phyloP scores from a whole-genome alignment of 2,113 vertebrate species.

The Heterotilapia buettikoferi region DNA sequence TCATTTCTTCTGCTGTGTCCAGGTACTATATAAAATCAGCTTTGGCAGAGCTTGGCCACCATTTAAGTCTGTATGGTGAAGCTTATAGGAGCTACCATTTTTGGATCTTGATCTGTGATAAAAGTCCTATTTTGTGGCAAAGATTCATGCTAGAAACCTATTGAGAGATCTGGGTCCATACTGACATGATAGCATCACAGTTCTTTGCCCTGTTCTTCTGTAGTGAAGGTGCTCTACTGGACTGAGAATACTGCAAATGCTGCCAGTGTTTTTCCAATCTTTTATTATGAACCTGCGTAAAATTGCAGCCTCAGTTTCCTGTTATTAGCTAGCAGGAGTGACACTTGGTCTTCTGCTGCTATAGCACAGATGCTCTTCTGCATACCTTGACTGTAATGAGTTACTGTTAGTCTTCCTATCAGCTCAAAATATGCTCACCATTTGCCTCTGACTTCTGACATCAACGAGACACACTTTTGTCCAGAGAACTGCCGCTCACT shows the following conservation, averaged over 20 bases:
- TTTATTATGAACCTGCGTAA: background rate
- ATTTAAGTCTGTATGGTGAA: background rate
- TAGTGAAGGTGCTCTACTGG: background rate
- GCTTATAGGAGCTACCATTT: background rate
- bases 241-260: background rate
- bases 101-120: background rate
- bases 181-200: background rate
- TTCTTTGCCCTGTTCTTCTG: background rate
- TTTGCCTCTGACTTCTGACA: background rate
- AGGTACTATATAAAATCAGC: background rate
- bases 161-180: background rate
- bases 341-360: background rate
- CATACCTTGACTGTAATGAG: background rate
- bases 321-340: background rate
- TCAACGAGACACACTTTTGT: background rate
- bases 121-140: background rate
- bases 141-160: background rate
- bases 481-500: background rate
- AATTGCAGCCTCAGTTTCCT: background rate
- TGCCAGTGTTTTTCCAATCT: background rate
- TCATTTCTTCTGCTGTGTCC: background rate
- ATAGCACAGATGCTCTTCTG: background rate
- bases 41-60: background rate
- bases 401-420: background rate
- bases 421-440: background rate